A percentile compares a stretch with the other conserved stretches of the same genome.
Conservation (phyloP, 2,113 vertebrate genomes). For the Girardinichthys multiradiatus region DNA sequence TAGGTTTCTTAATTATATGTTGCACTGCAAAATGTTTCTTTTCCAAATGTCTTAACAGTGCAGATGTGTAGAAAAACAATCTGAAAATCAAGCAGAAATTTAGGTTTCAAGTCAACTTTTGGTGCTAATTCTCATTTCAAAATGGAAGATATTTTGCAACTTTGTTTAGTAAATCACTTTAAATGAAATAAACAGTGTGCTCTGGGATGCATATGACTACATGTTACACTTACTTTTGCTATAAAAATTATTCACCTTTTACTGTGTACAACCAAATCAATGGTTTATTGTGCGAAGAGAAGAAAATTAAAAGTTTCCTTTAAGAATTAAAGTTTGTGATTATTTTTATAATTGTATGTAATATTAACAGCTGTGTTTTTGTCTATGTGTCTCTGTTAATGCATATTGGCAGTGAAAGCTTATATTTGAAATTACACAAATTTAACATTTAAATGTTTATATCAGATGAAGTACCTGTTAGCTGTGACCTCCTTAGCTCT, state of each 20-base stretch:
- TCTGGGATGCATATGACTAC: conserved; percentile 3
- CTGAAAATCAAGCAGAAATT: no score
- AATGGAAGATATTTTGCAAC: not conserved
- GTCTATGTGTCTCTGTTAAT: not conserved
- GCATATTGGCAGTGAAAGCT: not conserved
- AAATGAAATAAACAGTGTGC: not conserved
- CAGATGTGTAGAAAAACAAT: no score
- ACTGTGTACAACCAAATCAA: conserved; percentile 21
- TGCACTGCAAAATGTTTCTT: conserved; percentile 40
- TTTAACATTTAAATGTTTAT: not conserved
- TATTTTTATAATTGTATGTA: not conserved
- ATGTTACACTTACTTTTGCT: not conserved
- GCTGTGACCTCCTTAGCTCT: not conserved
- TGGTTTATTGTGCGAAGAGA: conserved; percentile 31
- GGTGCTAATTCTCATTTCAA: not conserved
- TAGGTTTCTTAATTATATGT: conserved; percentile 22
- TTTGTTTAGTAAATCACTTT: conserved; percentile 14
- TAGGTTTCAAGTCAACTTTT: not conserved
- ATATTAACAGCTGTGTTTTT: not conserved
- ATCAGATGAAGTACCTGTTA: not conserved
- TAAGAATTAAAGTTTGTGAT: conserved; percentile 26
- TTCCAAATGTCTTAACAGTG: not conserved
- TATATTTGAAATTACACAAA: not conserved
- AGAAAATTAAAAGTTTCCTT: conserved; percentile 68
- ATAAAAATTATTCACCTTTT: conserved; percentile 1